Base-by-base conservation (phyloP, 2,113 vertebrate genomes). In the Oreochromis spilurus region DNA sequence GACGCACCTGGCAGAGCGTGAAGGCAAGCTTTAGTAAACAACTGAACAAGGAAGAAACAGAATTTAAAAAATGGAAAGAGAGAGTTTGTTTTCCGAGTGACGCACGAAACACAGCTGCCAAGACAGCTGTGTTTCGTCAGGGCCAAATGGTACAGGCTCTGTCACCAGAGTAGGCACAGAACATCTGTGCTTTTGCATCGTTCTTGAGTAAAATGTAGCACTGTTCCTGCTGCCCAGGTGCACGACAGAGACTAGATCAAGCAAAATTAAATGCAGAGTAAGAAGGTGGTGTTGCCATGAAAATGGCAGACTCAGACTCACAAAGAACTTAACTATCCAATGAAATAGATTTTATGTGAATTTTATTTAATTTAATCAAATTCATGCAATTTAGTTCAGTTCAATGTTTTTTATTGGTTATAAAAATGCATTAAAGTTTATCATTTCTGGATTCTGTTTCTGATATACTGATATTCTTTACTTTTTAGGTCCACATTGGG, bases 1-100 rank as follows among this genome's bases (percentile, higher is more conserved):
- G 98, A 90, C 98, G 91, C 2, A 99, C 98, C 97, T 98, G 95
- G 7, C 4, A 5, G 29, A 75, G 40, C 4, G 16, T 31, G 12
- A 29, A 54, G 6, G 50, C 1, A 53, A 31, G 53, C 34, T 85
- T 91, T 80, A 84, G 40, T 24, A 21, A 60, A n/a, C 40, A 53
- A 65, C 78, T 50, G 82, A 77, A 52, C 21, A 62, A 57, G 40
- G 48, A 86, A 21, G 14, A 81, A 78, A 52, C 3, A 6, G 5
- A 80, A 24, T 17, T 45, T 4, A 72, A 78, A 40, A 83, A 16
- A 36, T 9, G n/a, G 43, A 82, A 81, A 81, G 58, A 40, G 9
- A 29, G 13, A 34, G 53, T 78, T 83, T 84, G 6, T 85, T 85
- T 84, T 88, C 17, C 45, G 38, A 52, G 43, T 90, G 89, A 87